Evolutionary conservation across 2,888 invertebrate genomes (phyloP).

Genomic region (Galeopsomyia nigrocyanea): DNA sequence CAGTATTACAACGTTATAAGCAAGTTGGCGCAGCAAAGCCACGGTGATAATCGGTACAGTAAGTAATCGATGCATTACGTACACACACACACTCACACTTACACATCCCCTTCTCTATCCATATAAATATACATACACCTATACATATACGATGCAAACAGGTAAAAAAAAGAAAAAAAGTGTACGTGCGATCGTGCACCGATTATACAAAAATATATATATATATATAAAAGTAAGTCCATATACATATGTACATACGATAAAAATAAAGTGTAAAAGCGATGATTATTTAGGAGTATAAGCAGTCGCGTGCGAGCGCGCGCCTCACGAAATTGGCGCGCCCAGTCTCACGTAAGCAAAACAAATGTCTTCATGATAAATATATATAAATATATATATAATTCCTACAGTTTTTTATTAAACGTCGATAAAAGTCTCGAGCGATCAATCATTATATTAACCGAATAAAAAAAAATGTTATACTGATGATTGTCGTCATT

Average conservation of each 20-base stretch:
- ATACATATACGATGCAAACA: background rate
- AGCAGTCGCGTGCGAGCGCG: conserved; percentile 4
- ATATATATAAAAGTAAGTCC: conserved; percentile 48
- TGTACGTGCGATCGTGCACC: conserved; percentile 5
- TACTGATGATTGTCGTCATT: conserved; percentile 39
- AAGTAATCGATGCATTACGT: conserved; percentile 14
- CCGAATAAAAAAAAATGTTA: conserved; percentile 1
- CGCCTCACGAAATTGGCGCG: conserved; percentile 7
- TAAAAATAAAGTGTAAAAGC: conserved; percentile 15
- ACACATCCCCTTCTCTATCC: background rate
- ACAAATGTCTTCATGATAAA: conserved; percentile 27
- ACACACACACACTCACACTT: no score
- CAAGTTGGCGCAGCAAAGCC: conserved; percentile 15
- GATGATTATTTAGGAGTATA: background rate
- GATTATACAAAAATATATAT: conserved; percentile 44
- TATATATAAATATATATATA: background rate
- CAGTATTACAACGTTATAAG: conserved; percentile 14
- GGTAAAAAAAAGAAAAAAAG: background rate
- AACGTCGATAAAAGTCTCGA: conserved; percentile 14
- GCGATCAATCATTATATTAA: conserved; percentile 37
- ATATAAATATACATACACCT: background rate
- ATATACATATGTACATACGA: conserved; percentile 56
- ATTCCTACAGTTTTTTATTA: conserved; percentile 44
- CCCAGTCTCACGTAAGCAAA: no score
- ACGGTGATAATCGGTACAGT: conserved; percentile 36